Evolutionary conservation across 1,140 invertebrate species (phyloP).

Genomic region (Melanaphis sacchari): DNA sequence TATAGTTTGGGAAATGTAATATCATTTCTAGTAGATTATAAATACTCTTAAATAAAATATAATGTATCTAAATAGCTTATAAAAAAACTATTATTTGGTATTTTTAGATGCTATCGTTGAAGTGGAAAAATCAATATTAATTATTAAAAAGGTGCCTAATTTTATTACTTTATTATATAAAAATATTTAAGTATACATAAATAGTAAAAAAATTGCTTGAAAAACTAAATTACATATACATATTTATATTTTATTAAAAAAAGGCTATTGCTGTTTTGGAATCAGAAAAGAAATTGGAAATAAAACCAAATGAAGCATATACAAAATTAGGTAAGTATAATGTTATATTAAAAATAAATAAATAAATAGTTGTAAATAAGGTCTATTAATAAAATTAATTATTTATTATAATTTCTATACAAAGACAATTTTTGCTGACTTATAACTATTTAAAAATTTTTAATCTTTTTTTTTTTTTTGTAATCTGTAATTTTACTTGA

Average conservation of each 20-base stretch:
- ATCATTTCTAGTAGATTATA: too few relatives aligned
- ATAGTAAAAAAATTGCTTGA: not conserved
- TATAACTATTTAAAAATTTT: too few relatives aligned
- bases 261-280: conserved; percentile 20
- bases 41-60: too few relatives aligned
- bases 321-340: not conserved
- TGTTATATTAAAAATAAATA: not conserved
- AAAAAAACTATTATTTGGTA: too few relatives aligned
- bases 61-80: too few relatives aligned
- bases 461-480: too few relatives aligned
- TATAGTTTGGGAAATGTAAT: too few relatives aligned
- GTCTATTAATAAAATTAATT: not conserved
- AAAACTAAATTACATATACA: not conserved
- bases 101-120: not conserved
- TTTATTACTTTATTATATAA: not conserved
- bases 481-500: too few relatives aligned
- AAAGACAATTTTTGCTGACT: too few relatives aligned
- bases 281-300: not conserved
- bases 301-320: not conserved
- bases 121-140: not conserved
- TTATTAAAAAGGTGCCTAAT: conserved; percentile 3
- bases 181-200: not conserved
- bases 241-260: not conserved
- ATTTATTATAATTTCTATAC: not conserved
- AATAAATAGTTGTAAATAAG: not conserved